Base-by-base conservation (phyloP, 2,797 vertebrate species). In the Coracias cyanogaster region DNA sequence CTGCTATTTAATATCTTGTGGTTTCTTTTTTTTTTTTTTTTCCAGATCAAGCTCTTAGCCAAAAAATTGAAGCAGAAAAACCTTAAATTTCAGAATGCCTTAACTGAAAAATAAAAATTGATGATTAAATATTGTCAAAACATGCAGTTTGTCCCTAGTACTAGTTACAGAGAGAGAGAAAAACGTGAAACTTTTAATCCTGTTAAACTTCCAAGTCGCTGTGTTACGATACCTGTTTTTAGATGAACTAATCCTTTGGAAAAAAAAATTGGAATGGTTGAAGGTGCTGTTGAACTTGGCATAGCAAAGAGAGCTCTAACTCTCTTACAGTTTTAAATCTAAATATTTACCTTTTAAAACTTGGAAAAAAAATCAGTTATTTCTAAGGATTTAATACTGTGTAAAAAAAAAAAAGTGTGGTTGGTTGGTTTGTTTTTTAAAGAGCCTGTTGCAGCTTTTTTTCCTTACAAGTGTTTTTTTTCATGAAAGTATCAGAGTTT, bases 211-310 rank as follows among this genome's bases (percentile, higher is more conserved):
- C 39, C 43, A 66, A 73, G 49, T 54, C 70, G 46, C 91, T 91
- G 39, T 14, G 33, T 51, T 76, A 2, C 58, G 64, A 82, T 89
- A 70, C 71, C 35, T 80, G 29, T 52, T 91, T 92, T 95, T 86
- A 61, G 69, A 78, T 55, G 45, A 88, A 66, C 14, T 82, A 60
- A 78, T 72, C 37, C 33, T 61, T 82, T 57, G 41, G 37, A 33
- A 33, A 26, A 37, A 61, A 73, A 26, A 66, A 29, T 12, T 0
- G 0, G n/a, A 88, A 37, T 55, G 26, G 28, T 58, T 79, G 67
- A 93, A 74, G 22, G 54, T 94, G 45, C 57, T 89, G 33, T 92
- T 95, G 93, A 85, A 77, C 60, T 85, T 94, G 76, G 82, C 69
- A 39, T 60, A 31, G 22, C 1, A 0, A 58, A 70, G 5, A 77